These are phyloP conservation scores for Aldabrachelys gigantea DNA, from an alignment of 2,113 vertebrate genomes.

Conservation along the genomic window DNA sequence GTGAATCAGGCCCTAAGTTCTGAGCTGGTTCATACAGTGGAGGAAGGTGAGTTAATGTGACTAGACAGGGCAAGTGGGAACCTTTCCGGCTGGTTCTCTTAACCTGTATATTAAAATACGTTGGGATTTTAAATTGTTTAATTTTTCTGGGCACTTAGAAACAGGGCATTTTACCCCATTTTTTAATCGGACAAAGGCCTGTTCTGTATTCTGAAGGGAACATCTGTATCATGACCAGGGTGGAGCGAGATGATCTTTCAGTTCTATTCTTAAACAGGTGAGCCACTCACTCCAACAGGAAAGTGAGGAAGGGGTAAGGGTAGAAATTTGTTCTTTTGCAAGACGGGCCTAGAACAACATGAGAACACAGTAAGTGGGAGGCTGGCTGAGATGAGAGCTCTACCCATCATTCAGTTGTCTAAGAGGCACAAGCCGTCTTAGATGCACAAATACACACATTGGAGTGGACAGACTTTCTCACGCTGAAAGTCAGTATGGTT, in stretches of 20 bases:
- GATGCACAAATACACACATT: not conserved
- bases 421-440: not conserved
- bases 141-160: not conserved
- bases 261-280: not conserved
- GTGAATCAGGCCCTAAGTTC: too few species aligned
- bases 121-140: not conserved
- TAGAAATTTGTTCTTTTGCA: not conserved
- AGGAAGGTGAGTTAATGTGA: not conserved
- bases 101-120: not conserved
- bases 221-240: too few species aligned
- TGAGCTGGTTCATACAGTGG: not conserved
- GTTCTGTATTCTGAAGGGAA: not conserved
- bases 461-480: not conserved
- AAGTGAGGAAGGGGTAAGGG: not conserved
- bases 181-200: not conserved
- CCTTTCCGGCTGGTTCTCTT: not conserved
- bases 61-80: not conserved
- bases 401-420: not conserved
- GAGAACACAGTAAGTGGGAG: not conserved
- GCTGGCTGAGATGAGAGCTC: not conserved
- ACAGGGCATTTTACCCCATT: too few species aligned
- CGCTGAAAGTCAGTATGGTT: not conserved
- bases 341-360: not conserved
- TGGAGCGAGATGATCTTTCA: not conserved
- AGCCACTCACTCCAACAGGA: not conserved